These are phyloP conservation scores for Callospermophilus lateralis DNA, from an alignment of 2,113 vertebrate species.

Conservation along the genomic window DNA sequence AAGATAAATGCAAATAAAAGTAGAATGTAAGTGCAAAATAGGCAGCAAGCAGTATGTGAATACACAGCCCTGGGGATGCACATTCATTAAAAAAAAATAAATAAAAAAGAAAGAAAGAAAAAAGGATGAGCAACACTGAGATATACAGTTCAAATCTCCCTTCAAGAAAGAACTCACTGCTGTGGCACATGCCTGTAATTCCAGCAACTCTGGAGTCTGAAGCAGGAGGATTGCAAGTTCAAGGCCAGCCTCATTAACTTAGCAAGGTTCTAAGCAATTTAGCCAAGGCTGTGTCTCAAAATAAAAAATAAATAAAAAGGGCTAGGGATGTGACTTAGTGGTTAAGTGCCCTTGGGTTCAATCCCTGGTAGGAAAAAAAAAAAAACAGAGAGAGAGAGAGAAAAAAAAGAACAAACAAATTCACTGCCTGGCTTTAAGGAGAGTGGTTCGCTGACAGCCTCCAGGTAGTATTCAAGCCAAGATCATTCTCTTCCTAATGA, in stretches of 20 bases:
- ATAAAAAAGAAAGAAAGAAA: background rate
- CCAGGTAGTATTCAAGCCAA: background rate
- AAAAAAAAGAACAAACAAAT: background rate
- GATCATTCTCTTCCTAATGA: background rate
- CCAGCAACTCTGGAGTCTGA: no score
- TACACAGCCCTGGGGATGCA: background rate
- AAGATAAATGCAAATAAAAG: conserved; percentile 19
- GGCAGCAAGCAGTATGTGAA: background rate
- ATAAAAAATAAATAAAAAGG: no score
- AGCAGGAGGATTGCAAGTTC: no score
- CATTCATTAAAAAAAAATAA: background rate
- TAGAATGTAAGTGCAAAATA: background rate
- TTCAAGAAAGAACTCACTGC: no score
- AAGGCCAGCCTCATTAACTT: no score
- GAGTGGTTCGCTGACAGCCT: background rate
- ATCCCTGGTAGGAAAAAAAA: no score
- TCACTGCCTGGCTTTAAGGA: background rate
- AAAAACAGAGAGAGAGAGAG: accelerated
- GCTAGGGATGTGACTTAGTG: no score
- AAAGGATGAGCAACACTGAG: background rate
- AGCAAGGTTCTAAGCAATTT: no score
- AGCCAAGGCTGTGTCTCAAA: no score
- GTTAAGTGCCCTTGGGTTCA: no score
- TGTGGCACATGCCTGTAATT: no score
- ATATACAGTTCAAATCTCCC: background rate